A percentile compares a stretch with the other conserved stretches of the same genome.
Conservation (phyloP, 2,113 vertebrate species). For the Balaeniceps rex region DNA sequence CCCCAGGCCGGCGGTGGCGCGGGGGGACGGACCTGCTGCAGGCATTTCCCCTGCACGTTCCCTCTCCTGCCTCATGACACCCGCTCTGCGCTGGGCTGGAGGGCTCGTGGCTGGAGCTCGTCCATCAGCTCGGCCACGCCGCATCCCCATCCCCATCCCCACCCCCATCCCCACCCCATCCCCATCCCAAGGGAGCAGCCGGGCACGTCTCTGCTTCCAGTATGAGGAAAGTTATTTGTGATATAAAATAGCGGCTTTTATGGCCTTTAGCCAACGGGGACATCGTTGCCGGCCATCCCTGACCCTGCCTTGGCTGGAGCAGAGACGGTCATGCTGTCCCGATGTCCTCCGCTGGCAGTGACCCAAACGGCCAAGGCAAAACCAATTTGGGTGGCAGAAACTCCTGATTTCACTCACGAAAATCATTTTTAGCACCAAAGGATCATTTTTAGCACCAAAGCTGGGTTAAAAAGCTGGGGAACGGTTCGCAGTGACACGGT, state of each 20-base stretch:
- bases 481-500: not conserved
- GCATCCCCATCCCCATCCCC: not conserved
- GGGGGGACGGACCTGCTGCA: rapidly evolving
- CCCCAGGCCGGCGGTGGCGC: not conserved
- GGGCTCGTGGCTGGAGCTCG: rapidly evolving
- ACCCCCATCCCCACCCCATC: not conserved
- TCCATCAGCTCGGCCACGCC: rapidly evolving
- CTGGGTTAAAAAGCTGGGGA: not conserved
- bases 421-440: not conserved
- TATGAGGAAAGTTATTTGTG: not conserved
- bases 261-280: not conserved
- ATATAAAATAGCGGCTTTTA: not conserved
- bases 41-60: not conserved
- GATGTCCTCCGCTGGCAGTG: not conserved
- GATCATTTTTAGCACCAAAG: not conserved
- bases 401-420: rapidly evolving
- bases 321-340: not conserved
- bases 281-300: not conserved
- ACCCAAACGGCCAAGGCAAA: not conserved
- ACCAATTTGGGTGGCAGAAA: rapidly evolving
- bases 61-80: rapidly evolving
- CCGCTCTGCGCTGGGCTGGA: no score
- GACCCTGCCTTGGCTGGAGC: not conserved
- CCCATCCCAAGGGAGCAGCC: not conserved
- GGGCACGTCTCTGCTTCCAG: rapidly evolving